A percentile compares a stretch with the other conserved stretches of the same genome.
Conservation (phyloP, 2,888 invertebrate species). For the Dicranocentrus wangi region DNA sequence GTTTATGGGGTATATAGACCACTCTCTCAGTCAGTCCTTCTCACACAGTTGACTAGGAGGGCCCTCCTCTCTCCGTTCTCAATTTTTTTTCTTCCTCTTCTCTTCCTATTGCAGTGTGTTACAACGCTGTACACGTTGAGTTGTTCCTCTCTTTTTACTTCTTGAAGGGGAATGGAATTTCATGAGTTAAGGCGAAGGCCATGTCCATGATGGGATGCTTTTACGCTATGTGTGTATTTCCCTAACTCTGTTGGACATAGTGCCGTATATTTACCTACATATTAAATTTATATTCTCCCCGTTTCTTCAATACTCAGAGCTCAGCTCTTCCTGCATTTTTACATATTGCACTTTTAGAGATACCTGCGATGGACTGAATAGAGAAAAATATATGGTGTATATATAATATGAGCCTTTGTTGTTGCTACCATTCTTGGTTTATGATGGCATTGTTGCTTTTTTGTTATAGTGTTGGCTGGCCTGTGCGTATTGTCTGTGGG, state of each 20-base stretch:
- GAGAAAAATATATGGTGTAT: no score
- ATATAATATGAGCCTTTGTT: no score
- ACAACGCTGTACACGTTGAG: neutral
- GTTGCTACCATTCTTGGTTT: neutral
- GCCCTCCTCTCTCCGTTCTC: constrained; percentile 30
- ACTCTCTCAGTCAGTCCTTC: constrained; percentile 57
- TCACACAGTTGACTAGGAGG: constrained; percentile 61
- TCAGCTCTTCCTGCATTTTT: constrained; percentile 13
- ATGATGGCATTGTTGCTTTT: constrained; percentile 16
- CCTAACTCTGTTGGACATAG: constrained; percentile 28
- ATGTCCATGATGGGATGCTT: constrained; percentile 55
- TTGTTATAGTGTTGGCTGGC: neutral
- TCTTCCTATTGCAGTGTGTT: constrained; percentile 24
- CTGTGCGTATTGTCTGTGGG: neutral
- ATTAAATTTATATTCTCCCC: neutral
- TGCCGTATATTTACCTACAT: constrained; percentile 8
- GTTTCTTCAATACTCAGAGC: neutral
- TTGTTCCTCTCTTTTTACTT: constrained; percentile 40
- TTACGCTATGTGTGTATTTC: constrained; percentile 45
- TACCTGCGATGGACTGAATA: no score
- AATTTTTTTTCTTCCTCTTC: constrained; percentile 16
- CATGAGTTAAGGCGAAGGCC: constrained; percentile 65
- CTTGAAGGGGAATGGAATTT: constrained; percentile 67
- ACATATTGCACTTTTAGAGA: constrained; percentile 21
- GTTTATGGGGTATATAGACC: constrained; percentile 62